A percentile compares a stretch with the other conserved stretches of the same genome.
phyloP scores from a whole-genome alignment of 2,888 invertebrate genomes.

The Ctenicera cuprea region DNA sequence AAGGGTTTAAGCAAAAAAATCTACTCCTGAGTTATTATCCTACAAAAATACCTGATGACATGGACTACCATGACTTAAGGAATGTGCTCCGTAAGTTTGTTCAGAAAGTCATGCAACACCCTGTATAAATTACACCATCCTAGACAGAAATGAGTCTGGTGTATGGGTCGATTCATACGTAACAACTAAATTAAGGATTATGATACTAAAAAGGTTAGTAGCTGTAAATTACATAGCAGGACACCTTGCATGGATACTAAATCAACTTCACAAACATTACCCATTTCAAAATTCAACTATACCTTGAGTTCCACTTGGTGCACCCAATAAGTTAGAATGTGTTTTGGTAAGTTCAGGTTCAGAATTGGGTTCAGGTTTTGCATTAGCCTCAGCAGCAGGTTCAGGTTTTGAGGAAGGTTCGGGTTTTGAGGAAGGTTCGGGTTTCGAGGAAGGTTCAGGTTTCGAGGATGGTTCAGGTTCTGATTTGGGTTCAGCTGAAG shows the following conservation, averaged over 20 bases:
- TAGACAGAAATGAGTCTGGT: too few relatives aligned
- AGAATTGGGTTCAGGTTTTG: constrained; percentile 73
- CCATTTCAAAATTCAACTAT: constrained; percentile 57
- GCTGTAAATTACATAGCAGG: too few relatives aligned
- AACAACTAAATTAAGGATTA: too few relatives aligned
- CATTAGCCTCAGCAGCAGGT: constrained; percentile 66
- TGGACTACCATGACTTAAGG: too few relatives aligned
- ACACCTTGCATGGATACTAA: neutral
- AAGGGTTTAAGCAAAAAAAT: too few relatives aligned
- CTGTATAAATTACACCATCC: too few relatives aligned
- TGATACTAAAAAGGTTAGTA: too few relatives aligned
- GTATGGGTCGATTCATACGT: too few relatives aligned
- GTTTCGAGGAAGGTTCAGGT: constrained; percentile 69
- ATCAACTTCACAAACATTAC: neutral
- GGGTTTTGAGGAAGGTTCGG: constrained; percentile 70
- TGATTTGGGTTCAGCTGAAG: constrained; percentile 67
- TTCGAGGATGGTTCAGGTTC: constrained; percentile 70
- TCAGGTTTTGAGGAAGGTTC: constrained; percentile 67
- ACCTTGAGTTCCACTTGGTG: constrained; percentile 67
- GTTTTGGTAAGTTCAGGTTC: constrained; percentile 68
- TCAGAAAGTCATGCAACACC: too few relatives aligned
- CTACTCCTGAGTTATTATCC: too few relatives aligned
- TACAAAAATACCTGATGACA: too few relatives aligned
- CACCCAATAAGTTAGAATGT: constrained; percentile 63
- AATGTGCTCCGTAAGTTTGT: too few relatives aligned